Percentiles rank a stretch among this genome's conserved stretches.
Evolutionary conservation across 1,140 invertebrate genomes (phyloP).

Genomic region (Drosophila murphyi): DNA sequence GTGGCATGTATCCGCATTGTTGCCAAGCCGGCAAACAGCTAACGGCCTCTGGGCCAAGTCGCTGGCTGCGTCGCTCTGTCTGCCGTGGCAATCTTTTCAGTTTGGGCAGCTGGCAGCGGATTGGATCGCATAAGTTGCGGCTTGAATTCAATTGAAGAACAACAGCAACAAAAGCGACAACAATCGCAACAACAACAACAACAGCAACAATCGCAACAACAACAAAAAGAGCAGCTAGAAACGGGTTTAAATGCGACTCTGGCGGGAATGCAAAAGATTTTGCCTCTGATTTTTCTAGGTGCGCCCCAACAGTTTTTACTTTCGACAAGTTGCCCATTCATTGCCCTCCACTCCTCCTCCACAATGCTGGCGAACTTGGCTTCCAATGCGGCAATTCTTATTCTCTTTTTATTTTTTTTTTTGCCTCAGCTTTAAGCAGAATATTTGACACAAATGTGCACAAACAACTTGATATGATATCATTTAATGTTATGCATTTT

Average conservation of each 20-base stretch:
- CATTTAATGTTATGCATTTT: too few species aligned
- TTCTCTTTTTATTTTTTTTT: background rate
- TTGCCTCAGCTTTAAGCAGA: too few species aligned
- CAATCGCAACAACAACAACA: background rate
- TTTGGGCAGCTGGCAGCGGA: slow-evolving; percentile 7
- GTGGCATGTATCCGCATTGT: slow-evolving; percentile 55
- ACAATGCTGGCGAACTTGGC: background rate
- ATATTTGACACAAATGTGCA: too few species aligned
- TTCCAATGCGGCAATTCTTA: background rate
- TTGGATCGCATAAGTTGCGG: slow-evolving; percentile 1
- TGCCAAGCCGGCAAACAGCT: slow-evolving; percentile 36
- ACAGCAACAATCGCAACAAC: background rate
- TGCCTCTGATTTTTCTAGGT: slow-evolving; percentile 41
- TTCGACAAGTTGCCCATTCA: slow-evolving; percentile 43
- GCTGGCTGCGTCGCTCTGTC: slow-evolving; percentile 42
- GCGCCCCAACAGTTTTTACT: slow-evolving; percentile 52
- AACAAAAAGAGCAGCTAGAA: slow-evolving; percentile 12
- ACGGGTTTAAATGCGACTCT: slow-evolving; percentile 8
- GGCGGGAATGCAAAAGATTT: slow-evolving; percentile 31
- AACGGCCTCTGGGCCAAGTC: slow-evolving; percentile 38
- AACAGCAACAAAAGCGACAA: slow-evolving; percentile 21
- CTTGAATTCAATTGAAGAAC: slow-evolving; percentile 18
- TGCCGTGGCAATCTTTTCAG: slow-evolving; percentile 42
- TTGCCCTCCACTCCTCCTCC: too few species aligned
- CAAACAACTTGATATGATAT: too few species aligned